phyloP scores from a whole-genome alignment of 2,888 invertebrate genomes.

The Microctonus brassicae region DNA sequence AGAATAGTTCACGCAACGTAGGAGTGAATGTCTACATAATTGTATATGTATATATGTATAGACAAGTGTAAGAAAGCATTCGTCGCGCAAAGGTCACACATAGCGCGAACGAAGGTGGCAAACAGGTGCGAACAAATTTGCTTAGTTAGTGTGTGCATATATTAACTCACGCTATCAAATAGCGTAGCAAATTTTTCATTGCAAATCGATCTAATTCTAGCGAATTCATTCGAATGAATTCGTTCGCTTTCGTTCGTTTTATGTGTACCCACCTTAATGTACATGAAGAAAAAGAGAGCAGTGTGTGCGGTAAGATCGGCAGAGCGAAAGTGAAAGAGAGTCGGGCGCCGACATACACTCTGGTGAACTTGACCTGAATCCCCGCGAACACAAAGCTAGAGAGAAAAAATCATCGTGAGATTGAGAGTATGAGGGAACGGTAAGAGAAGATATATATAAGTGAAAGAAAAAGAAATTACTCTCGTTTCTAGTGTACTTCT shows the following conservation, averaged over 20 bases:
- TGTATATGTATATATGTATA: slow-evolving; percentile 35
- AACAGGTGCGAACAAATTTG: no score
- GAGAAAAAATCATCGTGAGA: slow-evolving; percentile 57
- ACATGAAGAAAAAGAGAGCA: slow-evolving; percentile 36
- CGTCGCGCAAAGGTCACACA: slow-evolving; percentile 33
- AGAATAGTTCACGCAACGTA: slow-evolving; percentile 44
- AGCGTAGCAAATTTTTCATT: no score
- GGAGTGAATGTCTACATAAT: slow-evolving; percentile 54
- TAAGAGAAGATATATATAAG: slow-evolving; percentile 30
- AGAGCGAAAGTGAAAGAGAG: slow-evolving; percentile 43
- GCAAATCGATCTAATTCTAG: no score
- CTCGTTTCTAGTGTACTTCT: slow-evolving; percentile 55
- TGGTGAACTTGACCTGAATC: slow-evolving; percentile 57
- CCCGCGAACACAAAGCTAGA: slow-evolving; percentile 42
- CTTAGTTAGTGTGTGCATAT: no score
- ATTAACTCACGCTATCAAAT: no score
- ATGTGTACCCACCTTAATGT: no score
- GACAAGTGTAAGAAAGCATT: slow-evolving; percentile 6
- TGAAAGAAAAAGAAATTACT: slow-evolving; percentile 56
- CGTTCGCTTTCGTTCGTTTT: no score
- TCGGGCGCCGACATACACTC: slow-evolving; percentile 37
- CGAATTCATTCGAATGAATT: no score
- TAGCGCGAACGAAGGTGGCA: not conserved
- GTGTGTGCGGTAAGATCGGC: slow-evolving; percentile 17
- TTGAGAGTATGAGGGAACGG: slow-evolving; percentile 54